Evolutionary conservation across 2,888 invertebrate genomes (phyloP).

Genomic region (Drosophila leonis): DNA sequence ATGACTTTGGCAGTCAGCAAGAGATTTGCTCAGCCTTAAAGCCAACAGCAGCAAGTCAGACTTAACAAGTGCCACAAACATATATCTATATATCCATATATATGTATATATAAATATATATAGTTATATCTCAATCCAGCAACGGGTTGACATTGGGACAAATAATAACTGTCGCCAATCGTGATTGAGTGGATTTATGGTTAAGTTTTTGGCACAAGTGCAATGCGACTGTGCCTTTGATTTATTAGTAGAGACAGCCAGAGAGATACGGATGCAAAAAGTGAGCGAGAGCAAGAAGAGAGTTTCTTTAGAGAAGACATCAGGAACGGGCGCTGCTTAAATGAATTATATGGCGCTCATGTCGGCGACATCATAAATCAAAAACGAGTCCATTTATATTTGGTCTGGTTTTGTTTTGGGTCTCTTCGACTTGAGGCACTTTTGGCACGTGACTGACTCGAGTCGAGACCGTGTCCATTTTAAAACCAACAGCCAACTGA

Average conservation of each 20-base stretch:
- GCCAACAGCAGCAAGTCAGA: constrained; percentile 6
- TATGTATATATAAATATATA: neutral
- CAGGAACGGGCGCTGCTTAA: constrained; percentile 38
- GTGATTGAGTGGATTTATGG: constrained; percentile 73
- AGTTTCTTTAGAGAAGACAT: constrained; percentile 31
- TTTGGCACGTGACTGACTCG: constrained; percentile 65
- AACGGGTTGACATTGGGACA: constrained; percentile 56
- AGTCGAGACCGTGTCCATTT: constrained; percentile 28
- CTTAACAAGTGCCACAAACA: neutral
- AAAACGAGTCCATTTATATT: constrained; percentile 60
- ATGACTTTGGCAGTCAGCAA: constrained; percentile 54
- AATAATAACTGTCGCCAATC: constrained; percentile 76
- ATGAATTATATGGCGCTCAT: constrained; percentile 70
- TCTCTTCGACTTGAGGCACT: constrained; percentile 20
- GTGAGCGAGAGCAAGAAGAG: neutral
- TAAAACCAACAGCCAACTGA: neutral
- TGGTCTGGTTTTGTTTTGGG: constrained; percentile 8
- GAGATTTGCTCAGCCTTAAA: constrained; percentile 37
- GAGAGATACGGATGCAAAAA: neutral
- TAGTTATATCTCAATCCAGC: constrained; percentile 18
- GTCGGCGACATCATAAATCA: constrained; percentile 69
- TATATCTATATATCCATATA: neutral
- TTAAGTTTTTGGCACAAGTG: constrained; percentile 49
- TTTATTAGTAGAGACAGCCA: constrained; percentile 45
- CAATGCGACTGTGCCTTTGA: constrained; percentile 54